Conservation (phyloP, 1,140 invertebrate species). For the Sycophaga agraensis region DNA sequence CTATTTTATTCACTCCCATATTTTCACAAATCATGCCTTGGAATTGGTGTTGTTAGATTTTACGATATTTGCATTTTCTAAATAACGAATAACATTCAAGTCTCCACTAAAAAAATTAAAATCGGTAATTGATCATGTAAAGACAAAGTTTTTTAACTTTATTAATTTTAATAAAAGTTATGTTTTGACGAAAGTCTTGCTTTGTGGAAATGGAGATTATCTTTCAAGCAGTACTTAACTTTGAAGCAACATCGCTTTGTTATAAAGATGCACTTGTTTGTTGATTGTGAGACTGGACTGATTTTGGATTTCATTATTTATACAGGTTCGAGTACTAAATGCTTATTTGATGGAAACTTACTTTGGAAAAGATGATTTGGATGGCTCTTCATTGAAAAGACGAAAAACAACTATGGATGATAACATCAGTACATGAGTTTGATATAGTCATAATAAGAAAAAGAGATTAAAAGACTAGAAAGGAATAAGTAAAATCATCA, state of each 20-base stretch:
- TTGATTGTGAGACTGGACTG: no score
- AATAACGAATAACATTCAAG: neutral
- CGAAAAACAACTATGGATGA: no score
- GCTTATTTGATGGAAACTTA: neutral
- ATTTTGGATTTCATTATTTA: neutral
- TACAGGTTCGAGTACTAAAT: neutral
- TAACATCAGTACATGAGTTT: no score
- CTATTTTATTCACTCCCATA: no score
- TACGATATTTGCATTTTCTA: no score
- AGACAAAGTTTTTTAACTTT: slow-evolving; percentile 31
- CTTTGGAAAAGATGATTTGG: neutral
- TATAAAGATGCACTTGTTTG: neutral
- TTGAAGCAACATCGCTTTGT: neutral
- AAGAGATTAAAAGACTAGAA: neutral
- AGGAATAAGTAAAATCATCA: neutral
- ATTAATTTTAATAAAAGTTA: slow-evolving; percentile 25
- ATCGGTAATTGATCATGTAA: slow-evolving; percentile 2
- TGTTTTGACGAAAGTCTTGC: neutral
- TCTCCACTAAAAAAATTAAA: neutral
- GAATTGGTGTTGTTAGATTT: no score
- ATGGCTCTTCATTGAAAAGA: neutral
- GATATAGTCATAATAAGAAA: no score
- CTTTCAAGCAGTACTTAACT: neutral
- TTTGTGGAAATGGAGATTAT: neutral
- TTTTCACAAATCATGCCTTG: no score